Evolutionary conservation across 2,888 invertebrate species (phyloP), one percentile per base, ranked within the genome.

Genomic region (Hemithea aestivaria): DNA sequence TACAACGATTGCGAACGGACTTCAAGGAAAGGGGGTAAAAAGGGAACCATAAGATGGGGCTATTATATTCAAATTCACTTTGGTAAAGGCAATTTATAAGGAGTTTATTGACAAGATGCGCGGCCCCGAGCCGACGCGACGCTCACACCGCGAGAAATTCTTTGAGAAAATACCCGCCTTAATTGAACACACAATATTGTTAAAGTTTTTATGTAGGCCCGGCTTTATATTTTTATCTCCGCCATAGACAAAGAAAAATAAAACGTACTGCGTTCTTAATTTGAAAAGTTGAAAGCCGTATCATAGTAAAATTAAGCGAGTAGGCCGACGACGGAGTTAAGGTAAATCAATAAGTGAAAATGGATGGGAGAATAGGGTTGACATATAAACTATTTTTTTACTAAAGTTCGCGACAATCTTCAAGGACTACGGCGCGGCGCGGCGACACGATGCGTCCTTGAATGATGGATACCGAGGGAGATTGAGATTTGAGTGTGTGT

Each of bases 31-130:
- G 72, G 74, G 71, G 76, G 68, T 76, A 79, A 81, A 82, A 82
- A 76, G 76, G 56, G 68, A 74, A 64, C 65, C 66, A 72, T 73
- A 76, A 73, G 73, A 75, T 60, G 69, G 58, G 53, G 65, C 85
- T 83, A 87, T 87, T 87, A 87, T 87, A 85, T 87, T 87, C 84
- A 87, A 85, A 87, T 84, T 84, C 75, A 73, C 74, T 69, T 66
- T 68, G 73, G 76, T 66, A 61, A 69, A 75, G 81, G 82, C 84
- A 84, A 84, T 87, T 83, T 85, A 87, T 87, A 85, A 73, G 83
- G 85, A 73, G 73, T 78, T 83, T 85, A 85, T 84, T 85, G 85
- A 85, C 85, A 85, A 82, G 80, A 72, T 66, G 64, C 57, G 63
- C 63, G 64, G 67, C 66, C 62, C 61, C 56, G 52, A 66, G 56